Evolutionary conservation across 2,888 invertebrate species (phyloP).

Genomic region (Neoitamus cyanurus): DNA sequence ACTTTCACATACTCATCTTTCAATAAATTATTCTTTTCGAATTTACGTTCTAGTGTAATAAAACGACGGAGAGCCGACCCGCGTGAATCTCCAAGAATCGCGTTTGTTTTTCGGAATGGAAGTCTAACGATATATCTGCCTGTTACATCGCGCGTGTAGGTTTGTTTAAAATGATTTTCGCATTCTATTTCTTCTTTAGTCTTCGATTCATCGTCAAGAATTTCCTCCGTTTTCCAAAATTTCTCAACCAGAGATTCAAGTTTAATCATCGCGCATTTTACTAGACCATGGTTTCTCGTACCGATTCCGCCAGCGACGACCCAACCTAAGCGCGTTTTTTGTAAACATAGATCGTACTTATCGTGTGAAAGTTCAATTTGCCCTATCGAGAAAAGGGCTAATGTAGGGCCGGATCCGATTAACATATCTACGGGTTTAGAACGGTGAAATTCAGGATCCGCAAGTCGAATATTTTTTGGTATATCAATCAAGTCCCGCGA

Average conservation of each 20-base stretch:
- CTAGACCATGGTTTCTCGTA: neutral
- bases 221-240: neutral
- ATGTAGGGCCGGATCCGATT: no score
- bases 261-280: neutral
- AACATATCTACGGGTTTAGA: no score
- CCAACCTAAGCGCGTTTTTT: no score
- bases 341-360: no score
- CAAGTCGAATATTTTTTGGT: no score
- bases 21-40: no score
- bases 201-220: neutral
- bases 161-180: constrained; percentile 11
- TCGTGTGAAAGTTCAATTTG: no score
- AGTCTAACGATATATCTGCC: constrained; percentile 10
- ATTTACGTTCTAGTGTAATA: neutral
- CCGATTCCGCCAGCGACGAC: neutral
- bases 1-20: neutral
- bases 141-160: neutral
- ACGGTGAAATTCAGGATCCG: no score
- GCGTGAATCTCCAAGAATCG: neutral
- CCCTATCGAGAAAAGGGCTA: no score
- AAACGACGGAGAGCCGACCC: neutral
- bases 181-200: neutral
- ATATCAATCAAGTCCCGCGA: no score
- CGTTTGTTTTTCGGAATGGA: neutral
- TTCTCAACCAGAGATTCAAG: neutral